Conservation (phyloP, 2,113 vertebrate genomes). For the Marmota flaviventris region DNA sequence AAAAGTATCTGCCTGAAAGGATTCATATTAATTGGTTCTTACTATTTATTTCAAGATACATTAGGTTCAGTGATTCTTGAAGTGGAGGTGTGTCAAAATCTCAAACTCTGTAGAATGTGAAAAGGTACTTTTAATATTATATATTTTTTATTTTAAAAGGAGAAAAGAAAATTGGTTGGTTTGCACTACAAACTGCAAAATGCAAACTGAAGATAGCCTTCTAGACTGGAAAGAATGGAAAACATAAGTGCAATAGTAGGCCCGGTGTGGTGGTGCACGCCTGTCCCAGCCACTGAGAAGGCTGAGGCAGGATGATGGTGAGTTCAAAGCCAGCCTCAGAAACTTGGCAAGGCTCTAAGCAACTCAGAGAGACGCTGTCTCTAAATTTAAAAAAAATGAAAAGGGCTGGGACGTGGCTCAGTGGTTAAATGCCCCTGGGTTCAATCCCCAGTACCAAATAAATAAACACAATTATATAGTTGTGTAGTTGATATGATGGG, state of each 20-base stretch:
- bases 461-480: neutral
- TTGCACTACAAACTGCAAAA: neutral
- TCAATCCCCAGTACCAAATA: too few relatives aligned
- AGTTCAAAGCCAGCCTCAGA: too few relatives aligned
- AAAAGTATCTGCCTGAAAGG: neutral
- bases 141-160: conserved; percentile 4
- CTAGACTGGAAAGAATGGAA: neutral
- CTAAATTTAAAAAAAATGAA: too few relatives aligned
- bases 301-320: too few relatives aligned
- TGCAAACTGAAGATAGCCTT: neutral
- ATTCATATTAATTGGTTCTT: conserved; percentile 11
- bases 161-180: neutral
- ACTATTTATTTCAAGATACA: neutral
- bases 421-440: too few relatives aligned
- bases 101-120: neutral
- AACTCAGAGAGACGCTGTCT: too few relatives aligned
- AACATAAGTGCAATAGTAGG: neutral
- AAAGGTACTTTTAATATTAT: neutral
- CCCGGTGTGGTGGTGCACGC: too few relatives aligned
- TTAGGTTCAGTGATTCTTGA: neutral
- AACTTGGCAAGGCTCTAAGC: too few relatives aligned
- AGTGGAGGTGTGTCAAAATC: neutral
- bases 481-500: neutral
- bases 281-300: too few relatives aligned
- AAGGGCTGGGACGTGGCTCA: too few relatives aligned